These are phyloP conservation scores for Drosophila nr. fundita DNA, from an alignment of 2,888 invertebrate species.

Conservation along the genomic window DNA sequence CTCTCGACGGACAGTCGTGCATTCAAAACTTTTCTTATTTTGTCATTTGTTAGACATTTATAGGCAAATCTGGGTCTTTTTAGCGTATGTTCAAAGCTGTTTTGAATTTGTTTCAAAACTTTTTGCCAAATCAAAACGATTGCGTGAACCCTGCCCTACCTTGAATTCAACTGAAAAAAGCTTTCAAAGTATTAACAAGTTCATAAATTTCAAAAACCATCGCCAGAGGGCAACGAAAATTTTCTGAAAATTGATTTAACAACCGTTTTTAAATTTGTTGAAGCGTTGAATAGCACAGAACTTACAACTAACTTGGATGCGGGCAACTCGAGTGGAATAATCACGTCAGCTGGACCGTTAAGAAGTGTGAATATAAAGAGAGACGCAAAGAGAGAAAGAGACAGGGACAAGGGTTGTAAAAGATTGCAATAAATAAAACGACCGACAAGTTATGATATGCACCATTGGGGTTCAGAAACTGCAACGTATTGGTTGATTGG, in stretches of 20 bases:
- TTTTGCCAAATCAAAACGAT: conserved; percentile 64
- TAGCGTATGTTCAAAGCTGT: conserved; percentile 50
- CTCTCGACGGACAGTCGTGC: conserved; percentile 14
- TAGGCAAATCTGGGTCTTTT: conserved; percentile 65
- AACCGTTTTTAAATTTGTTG: conserved; percentile 30
- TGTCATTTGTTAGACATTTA: conserved; percentile 77
- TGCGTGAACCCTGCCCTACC: conserved; percentile 20
- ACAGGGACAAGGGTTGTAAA: not conserved
- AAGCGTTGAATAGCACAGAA: conserved; percentile 21
- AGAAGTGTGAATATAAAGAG: conserved; percentile 7
- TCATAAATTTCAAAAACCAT: conserved; percentile 46
- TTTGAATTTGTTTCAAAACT: conserved; percentile 50
- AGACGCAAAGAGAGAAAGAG: not conserved
- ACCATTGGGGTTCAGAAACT: conserved; percentile 1
- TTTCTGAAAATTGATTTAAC: conserved; percentile 45
- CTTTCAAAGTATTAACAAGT: conserved; percentile 74
- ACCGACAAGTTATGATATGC: conserved; percentile 7
- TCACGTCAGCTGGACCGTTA: not conserved
- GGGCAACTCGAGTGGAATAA: conserved; percentile 39
- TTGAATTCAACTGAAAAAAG: conserved; percentile 54
- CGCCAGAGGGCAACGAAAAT: conserved; percentile 15
- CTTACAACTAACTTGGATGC: conserved; percentile 3
- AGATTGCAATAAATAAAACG: not conserved
- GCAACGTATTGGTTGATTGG: conserved; percentile 14
- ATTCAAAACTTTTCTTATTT: conserved; percentile 54